Evolutionary conservation across 2,797 vertebrate species (phyloP), one percentile per base, ranked within the genome.

Genomic region (Ciconia nigra): DNA sequence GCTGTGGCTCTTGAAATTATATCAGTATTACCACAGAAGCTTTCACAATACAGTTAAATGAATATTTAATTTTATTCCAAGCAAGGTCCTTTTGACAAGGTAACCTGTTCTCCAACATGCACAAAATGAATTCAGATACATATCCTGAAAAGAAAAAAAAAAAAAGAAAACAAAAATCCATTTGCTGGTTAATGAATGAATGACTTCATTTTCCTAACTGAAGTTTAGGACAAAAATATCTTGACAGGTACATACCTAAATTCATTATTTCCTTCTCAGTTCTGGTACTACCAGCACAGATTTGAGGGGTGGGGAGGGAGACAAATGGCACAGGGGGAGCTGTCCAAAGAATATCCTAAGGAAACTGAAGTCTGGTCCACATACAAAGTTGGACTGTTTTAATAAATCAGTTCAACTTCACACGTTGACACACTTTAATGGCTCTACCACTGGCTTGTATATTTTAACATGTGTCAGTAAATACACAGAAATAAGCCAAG

Each of bases 401-500:
- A 95, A 89, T 92, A 96, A 92, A 94, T 93, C 86, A 93, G 52
- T 71, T 82, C 41, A 77, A 4, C 70, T 77, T 71, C 63, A 54
- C 52, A 49, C 39, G 90, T 22, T 94, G 91, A 93, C 83, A 93
- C 47, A 2, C 65, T 90, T 72, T 84, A 96, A 96, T 89, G 91
- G 89, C 85, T 89, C 76, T 26, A 44, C 82, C 82, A 73, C 80
- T 15, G 90, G 82, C 83, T 94, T 93, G 93, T 94, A 91, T 96
- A 96, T 96, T 97, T 97, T 95, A 89, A 94, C 90, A 89, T 1
- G 4, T 69, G 73, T 67, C 91, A 3, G 18, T 92, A 94, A 96
- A 96, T 90, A 93, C 29, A 96, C 91, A 89, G 93, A 93, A 93
- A 85, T 63, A 87, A 89, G 71, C 94, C 89, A 71, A 80, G 89